A percentile compares a stretch with the other conserved stretches of the same genome.
These are phyloP conservation scores for Gnathonemus longibarbis DNA, from an alignment of 2,113 vertebrate genomes.

Conservation along the genomic window DNA sequence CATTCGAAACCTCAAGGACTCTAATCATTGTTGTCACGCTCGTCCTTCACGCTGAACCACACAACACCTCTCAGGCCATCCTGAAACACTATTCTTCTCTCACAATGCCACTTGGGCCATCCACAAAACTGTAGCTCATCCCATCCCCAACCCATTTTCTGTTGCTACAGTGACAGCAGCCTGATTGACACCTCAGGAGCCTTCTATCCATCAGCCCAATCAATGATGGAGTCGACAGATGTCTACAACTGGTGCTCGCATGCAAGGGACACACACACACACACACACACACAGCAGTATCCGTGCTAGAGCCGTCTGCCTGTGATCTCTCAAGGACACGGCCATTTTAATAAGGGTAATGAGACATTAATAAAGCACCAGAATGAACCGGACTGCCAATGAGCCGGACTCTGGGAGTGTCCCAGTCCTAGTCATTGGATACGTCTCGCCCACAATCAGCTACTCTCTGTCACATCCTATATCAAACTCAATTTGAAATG, in stretches of 20 bases:
- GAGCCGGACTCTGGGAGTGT: not conserved
- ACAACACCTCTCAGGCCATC: not conserved
- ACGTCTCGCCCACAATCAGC: not conserved
- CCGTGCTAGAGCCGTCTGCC: not conserved
- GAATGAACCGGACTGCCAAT: conserved; percentile 9
- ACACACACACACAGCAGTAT: not conserved
- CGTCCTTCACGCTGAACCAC: not conserved
- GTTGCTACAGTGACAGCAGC: conserved; percentile 2
- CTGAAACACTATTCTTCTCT: not conserved
- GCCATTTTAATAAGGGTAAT: conserved; percentile 12
- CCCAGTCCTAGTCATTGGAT: not conserved
- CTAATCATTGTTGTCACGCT: not conserved
- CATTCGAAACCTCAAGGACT: not conserved
- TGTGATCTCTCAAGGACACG: conserved; percentile 21
- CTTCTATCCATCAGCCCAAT: not conserved
- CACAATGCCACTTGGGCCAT: not conserved
- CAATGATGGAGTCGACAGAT: not conserved
- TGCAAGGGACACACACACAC: not conserved
- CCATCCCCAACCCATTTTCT: not conserved
- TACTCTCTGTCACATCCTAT: not conserved
- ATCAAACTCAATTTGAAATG: not conserved
- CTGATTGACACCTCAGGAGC: conserved; percentile 7
- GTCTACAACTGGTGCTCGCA: not conserved
- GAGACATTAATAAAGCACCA: not conserved
- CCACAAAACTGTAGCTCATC: not conserved